Evolutionary conservation across 2,888 invertebrate genomes (phyloP).

Genomic region (Sturmia bella): DNA sequence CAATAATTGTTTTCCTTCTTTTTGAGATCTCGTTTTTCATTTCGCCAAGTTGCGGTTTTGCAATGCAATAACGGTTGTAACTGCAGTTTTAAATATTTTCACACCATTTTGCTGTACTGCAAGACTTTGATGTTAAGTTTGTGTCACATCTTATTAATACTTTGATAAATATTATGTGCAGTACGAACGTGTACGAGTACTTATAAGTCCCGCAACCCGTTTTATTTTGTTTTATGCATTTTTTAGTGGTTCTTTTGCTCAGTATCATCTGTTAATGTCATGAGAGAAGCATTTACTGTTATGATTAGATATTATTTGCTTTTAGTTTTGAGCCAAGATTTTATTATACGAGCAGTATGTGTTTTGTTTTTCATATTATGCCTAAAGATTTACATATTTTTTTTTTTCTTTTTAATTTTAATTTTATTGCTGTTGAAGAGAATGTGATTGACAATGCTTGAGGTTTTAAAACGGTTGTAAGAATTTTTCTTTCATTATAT

Average conservation of each 20-base stretch:
- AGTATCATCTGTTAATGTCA: constrained; percentile 38
- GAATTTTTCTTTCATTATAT: neutral
- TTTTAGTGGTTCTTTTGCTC: constrained; percentile 2
- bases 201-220: constrained; percentile 52
- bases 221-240: constrained; percentile 37
- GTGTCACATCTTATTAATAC: constrained; percentile 54
- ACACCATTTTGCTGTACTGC: constrained; percentile 48
- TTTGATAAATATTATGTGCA: constrained; percentile 48
- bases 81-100: constrained; percentile 56
- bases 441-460: constrained; percentile 24
- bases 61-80: constrained; percentile 59
- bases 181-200: constrained; percentile 15
- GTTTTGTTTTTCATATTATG: neutral
- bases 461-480: constrained; percentile 20
- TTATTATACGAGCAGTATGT: constrained; percentile 2
- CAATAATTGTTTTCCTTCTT: constrained; percentile 16
- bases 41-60: constrained; percentile 51
- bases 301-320: constrained; percentile 11
- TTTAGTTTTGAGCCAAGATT: constrained; percentile 32
- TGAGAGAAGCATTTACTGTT: constrained; percentile 31
- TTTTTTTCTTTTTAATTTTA: no score
- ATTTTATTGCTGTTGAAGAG: constrained; percentile 28
- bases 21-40: constrained; percentile 11
- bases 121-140: constrained; percentile 39
- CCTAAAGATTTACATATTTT: constrained; percentile 54